Evolutionary conservation across 2,888 invertebrate genomes (phyloP), one percentile per base, ranked within the genome.

Genomic region (Phyto melanocephala): DNA sequence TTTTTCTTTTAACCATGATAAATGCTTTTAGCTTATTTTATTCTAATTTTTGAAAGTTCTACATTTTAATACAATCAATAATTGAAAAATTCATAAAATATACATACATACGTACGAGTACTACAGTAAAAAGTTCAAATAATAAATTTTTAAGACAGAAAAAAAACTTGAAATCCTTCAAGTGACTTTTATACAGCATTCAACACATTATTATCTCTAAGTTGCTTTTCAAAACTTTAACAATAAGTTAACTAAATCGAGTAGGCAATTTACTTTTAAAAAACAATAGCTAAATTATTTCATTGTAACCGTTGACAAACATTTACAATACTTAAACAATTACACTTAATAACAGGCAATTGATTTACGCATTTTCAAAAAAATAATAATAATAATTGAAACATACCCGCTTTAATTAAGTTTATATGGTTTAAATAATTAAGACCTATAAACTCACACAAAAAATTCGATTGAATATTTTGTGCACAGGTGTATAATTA

Each of bases 151-250:
- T 42, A 24, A 45, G 6, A 40, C 4, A 17, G 20, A 56, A 33
- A 63, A 65, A 33, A 52, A 79, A 74, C 72, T 54, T 42, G 75
- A 80, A 58, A 70, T 47, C 80, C 80, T 75, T 75, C 80, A 72
- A 47, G n/a, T 37, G 20, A 80, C 68, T 75, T 75, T 68, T 47
- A 56, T 20, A 67, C 67, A 40, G 24, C 70, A 74, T 60, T 60
- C 37, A 54, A 42, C 13, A 68, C 71, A 63, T 63, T 13, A 63
- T 20, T 35, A 47, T n/a, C n/a, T n/a, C n/a, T 33, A 37, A 70
- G 50, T 62, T 56, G 15, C 45, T 56, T 17, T 56, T 68, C 0
- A 56, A 70, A 40, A 42, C 4, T 60, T 8, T 10, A 42, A 28
- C 33, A 52, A 68, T 20, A 40, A 50, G n/a, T n/a, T n/a, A n/a